Conservation (phyloP, 2,797 vertebrate species). For the Hylomyscus alleni region DNA sequence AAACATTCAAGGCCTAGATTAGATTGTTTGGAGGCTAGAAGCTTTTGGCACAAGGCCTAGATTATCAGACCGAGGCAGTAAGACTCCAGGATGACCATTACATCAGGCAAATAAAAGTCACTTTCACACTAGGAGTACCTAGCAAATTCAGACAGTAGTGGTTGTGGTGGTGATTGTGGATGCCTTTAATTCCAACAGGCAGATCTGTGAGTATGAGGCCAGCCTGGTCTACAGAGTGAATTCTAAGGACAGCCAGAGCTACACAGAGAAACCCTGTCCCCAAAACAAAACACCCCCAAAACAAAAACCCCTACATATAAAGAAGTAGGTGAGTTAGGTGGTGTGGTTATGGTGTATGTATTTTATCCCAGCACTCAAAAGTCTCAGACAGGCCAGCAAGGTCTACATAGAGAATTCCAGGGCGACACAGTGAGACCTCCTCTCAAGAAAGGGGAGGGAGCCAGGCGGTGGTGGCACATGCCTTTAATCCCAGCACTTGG, state of each 20-base stretch:
- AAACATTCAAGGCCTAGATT: not conserved
- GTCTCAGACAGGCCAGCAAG: not conserved
- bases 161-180: not conserved
- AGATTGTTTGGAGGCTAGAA: not conserved
- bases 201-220: not conserved
- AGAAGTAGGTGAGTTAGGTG: not conserved
- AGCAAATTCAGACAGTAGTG: not conserved
- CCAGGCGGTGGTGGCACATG: too few species aligned
- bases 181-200: not conserved
- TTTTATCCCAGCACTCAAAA: not conserved
- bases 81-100: not conserved
- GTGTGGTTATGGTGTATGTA: too few species aligned
- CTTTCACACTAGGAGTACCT: not conserved
- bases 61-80: not conserved
- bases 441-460: not conserved
- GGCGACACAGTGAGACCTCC: too few species aligned
- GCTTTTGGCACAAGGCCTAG: not conserved
- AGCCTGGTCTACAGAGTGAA: not conserved
- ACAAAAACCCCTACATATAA: not conserved
- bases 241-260: not conserved
- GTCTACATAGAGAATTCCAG: not conserved
- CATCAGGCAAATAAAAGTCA: too few species aligned
- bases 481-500: too few species aligned
- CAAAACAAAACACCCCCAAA: too few species aligned
- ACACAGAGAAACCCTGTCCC: not conserved